Evolutionary conservation across 2,888 invertebrate genomes (phyloP), one percentile per base, ranked within the genome.

Genomic region (Meghimatium bilineatum): DNA sequence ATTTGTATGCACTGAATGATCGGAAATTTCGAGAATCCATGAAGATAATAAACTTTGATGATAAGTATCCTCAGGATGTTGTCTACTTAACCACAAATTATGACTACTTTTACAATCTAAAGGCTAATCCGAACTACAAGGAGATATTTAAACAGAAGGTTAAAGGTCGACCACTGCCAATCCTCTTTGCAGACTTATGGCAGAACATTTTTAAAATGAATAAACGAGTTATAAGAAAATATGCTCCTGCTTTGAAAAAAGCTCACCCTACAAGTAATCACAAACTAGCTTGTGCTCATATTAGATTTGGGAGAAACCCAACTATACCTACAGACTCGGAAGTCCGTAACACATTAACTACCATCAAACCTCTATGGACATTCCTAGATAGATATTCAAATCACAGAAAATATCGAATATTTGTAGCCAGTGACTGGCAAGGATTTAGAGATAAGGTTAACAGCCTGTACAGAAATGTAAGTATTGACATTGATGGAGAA

Each of bases 381-480:
- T 88, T 87, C 71, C 74, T 88, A 56, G 66, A 83, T n/a, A 80
- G 84, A 23, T 84, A 85, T 67, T 86, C 84, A 69, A 86, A 88
- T 78, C 82, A 84, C 5, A 52, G 78, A 17, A 82, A 80, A 17
- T 87, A 87, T 38, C 76, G 86, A 32, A 86, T 88, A 29, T 88
- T 88, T 72, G 85, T 88, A 17, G 87, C 88, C 10, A 88, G 88
- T 26, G 88, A 88, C 67, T 87, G 87, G 36, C 86, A 88, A 66
- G 76, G 69, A 0, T 86, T 88, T 44, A 82, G 86, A 1, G 66
- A 81, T 3, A 86, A 88, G 32, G 88, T 86, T 17, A 80, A 72
- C 26, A 71, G 79, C 23, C 20, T 86, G 77, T 88, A 85, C 66
- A 86, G 86, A 14, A 69, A 74, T 17, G 82, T 86, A 32, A 80